Percentiles rank a stretch among this genome's conserved stretches.
Conservation (phyloP, 2,888 invertebrate species). For the Anagyrus pseudococci region DNA sequence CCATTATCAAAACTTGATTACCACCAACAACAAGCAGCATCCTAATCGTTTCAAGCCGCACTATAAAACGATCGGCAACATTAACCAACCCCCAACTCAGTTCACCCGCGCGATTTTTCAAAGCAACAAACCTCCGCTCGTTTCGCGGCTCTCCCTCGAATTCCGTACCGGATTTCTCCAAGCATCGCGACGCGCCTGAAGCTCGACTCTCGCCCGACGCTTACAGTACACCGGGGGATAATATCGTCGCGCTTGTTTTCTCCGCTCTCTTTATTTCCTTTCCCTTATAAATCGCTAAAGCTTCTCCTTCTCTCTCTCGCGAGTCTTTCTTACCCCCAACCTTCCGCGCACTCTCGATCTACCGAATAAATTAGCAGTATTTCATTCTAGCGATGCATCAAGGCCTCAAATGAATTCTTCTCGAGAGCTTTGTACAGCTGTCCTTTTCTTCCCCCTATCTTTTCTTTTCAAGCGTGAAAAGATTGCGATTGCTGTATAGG, state of each 20-base stretch:
- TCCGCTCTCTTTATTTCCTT: conserved; percentile 24
- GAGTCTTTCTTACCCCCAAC: background rate
- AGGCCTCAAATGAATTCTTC: conserved; percentile 31
- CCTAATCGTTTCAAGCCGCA: no score
- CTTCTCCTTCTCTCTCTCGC: background rate
- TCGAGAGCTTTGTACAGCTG: no score
- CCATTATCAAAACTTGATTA: no score
- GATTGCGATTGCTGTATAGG: no score
- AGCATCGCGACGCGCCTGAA: no score
- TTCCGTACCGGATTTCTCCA: no score
- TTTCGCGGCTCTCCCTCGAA: conserved; percentile 5
- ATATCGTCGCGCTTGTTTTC: conserved; percentile 44
- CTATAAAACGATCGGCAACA: no score
- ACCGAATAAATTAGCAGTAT: conserved; percentile 36
- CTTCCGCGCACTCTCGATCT: conserved; percentile 2
- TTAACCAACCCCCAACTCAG: no score
- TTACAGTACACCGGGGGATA: conserved; percentile 57
- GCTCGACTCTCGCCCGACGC: conserved; percentile 34
- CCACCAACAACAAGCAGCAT: no score
- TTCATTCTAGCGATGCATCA: conserved; percentile 22
- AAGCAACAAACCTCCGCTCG: background rate
- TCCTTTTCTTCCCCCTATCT: background rate
- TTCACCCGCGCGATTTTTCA: no score
- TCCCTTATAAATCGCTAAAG: conserved; percentile 33
- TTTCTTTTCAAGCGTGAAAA: background rate